A percentile compares a stretch with the other conserved stretches of the same genome.
Evolutionary conservation across 2,888 invertebrate genomes (phyloP).

Genomic region (Nesidiocoris tenuis): DNA sequence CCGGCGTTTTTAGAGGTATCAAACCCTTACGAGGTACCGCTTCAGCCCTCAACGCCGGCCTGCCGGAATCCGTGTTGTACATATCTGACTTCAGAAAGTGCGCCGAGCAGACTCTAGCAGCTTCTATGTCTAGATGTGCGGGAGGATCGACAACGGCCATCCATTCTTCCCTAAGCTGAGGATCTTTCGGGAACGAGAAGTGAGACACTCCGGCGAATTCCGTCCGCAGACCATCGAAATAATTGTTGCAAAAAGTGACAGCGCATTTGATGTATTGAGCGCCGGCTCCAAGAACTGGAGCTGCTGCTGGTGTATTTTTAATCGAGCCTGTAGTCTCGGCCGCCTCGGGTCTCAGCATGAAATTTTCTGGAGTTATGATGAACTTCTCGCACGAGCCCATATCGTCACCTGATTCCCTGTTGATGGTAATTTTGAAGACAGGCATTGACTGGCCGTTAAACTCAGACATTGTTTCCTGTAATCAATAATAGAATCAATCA

Average conservation of each 20-base stretch:
- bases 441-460: not conserved
- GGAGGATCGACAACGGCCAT: constrained; percentile 5
- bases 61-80: not conserved
- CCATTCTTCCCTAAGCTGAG: constrained; percentile 20
- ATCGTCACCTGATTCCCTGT: not conserved
- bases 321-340: too few species aligned
- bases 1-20: too few species aligned
- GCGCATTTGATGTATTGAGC: constrained; percentile 31
- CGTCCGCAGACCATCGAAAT: constrained; percentile 22
- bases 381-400: not conserved
- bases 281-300: not conserved
- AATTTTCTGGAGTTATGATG: not conserved
- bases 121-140: not conserved
- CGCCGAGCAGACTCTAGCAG: constrained; percentile 10
- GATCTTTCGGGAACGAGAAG: constrained; percentile 23
- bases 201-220: constrained; percentile 30
- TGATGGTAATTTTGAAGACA: not conserved
- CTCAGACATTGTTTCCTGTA: too few species aligned
- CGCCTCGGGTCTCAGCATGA: not conserved
- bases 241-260: constrained; percentile 23
- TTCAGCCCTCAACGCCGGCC: not conserved
- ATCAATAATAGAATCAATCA: too few species aligned
- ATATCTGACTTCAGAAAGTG: constrained; percentile 7
- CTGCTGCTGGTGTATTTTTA: too few species aligned
- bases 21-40: not conserved